phyloP scores from a whole-genome alignment of 2,888 invertebrate species.

The Drosophila quinaria region DNA sequence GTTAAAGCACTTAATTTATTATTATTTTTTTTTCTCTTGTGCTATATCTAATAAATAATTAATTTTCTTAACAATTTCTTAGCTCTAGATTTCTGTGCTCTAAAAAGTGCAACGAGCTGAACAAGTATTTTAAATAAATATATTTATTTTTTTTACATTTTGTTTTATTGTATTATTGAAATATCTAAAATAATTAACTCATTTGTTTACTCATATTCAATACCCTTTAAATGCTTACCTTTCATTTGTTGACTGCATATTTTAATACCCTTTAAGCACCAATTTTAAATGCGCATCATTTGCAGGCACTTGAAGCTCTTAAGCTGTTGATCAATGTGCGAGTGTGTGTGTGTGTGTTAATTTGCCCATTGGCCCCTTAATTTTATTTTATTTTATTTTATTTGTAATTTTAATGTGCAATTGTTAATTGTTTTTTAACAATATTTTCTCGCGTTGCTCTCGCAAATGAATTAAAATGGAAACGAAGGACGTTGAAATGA shows the following conservation, averaged over 20 bases:
- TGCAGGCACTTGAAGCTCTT: constrained; percentile 33
- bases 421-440: constrained; percentile 76
- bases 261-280: not conserved
- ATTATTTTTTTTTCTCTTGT: too few species aligned
- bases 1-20: too few species aligned
- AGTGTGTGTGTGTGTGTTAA: constrained; percentile 29
- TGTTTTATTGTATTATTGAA: too few species aligned
- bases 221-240: not conserved
- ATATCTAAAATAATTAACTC: too few species aligned
- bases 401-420: constrained; percentile 60
- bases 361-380: constrained; percentile 34
- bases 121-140: too few species aligned
- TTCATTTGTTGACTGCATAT: too few species aligned
- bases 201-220: not conserved
- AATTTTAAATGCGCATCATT: not conserved
- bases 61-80: too few species aligned
- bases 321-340: constrained; percentile 14
- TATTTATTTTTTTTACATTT: too few species aligned
- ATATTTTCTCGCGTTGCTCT: constrained; percentile 47
- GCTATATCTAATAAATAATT: too few species aligned
- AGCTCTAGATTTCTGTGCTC: too few species aligned
- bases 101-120: too few species aligned
- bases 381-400: constrained; percentile 8
- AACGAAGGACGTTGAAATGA: constrained; percentile 25
- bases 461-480: constrained; percentile 56